Evolutionary conservation across 1,140 invertebrate species (phyloP).

Genomic region (Bilobella aurantiaca): DNA sequence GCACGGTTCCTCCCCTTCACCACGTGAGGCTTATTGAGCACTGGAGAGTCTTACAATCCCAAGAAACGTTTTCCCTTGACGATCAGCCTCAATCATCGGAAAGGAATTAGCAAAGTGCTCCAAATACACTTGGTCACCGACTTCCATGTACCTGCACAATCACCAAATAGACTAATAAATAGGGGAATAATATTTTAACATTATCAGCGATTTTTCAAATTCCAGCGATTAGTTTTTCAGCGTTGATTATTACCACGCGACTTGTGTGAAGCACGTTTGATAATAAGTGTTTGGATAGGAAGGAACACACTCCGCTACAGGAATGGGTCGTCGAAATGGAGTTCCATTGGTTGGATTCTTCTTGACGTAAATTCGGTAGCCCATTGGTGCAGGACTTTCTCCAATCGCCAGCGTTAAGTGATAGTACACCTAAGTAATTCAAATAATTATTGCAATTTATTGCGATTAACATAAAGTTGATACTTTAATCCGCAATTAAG

Average conservation of each 20-base stretch:
- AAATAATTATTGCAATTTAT: not conserved
- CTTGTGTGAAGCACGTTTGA: slow-evolving; percentile 28
- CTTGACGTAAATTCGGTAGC: slow-evolving; percentile 22
- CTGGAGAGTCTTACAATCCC: slow-evolving; percentile 21
- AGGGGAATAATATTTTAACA: too few relatives aligned
- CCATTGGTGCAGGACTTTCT: slow-evolving; percentile 10
- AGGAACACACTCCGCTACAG: slow-evolving; percentile 29
- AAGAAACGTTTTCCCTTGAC: slow-evolving; percentile 27
- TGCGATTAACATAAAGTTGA: not conserved
- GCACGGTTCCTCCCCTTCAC: not conserved
- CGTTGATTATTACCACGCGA: slow-evolving; percentile 29
- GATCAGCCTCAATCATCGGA: slow-evolving; percentile 25
- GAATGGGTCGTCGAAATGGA: slow-evolving; percentile 4
- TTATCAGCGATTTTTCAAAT: too few relatives aligned
- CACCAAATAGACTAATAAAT: too few relatives aligned
- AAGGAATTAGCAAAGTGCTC: slow-evolving; percentile 24
- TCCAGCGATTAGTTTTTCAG: too few relatives aligned
- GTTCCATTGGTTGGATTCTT: not conserved
- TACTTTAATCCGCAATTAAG: not conserved
- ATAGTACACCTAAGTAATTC: slow-evolving; percentile 22
- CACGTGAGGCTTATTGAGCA: not conserved
- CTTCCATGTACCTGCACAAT: slow-evolving; percentile 19
- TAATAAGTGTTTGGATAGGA: slow-evolving; percentile 19
- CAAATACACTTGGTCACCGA: slow-evolving; percentile 23
- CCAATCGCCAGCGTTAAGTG: not conserved